phyloP scores from a whole-genome alignment of 1,140 invertebrate genomes.

The Saccostrea cuccullata region DNA sequence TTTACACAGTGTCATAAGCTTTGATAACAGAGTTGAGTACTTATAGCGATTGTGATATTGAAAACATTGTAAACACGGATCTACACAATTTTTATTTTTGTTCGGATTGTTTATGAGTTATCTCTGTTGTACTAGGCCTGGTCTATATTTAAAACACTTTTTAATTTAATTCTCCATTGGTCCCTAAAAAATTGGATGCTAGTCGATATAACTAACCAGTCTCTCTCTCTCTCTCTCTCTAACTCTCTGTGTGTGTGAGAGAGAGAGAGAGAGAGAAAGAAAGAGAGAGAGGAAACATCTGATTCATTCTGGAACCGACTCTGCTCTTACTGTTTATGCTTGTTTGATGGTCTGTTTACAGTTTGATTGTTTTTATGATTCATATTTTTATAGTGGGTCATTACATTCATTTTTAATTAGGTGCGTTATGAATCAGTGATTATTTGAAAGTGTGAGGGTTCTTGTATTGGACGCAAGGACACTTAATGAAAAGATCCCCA shows the following conservation, averaged over 20 bases:
- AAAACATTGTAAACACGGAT: too few species aligned
- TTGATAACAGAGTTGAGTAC: too few species aligned
- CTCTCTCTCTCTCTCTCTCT: neutral
- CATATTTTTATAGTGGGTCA: conserved; percentile 3
- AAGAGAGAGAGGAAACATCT: neutral
- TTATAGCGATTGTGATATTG: too few species aligned
- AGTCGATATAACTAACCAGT: neutral
- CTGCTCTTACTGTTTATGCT: neutral
- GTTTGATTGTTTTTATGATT: conserved; percentile 20
- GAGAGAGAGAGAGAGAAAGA: too few species aligned
- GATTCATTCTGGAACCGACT: neutral
- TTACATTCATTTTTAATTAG: conserved; percentile 11
- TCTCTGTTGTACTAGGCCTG: too few species aligned
- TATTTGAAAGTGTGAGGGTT: neutral
- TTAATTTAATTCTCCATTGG: too few species aligned
- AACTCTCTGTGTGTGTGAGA: too few species aligned
- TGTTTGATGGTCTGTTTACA: conserved; percentile 23
- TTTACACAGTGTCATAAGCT: too few species aligned
- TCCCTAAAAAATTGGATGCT: too few species aligned
- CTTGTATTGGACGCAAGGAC: conserved; percentile 10
- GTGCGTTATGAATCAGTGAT: conserved; percentile 30
- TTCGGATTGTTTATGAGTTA: too few species aligned
- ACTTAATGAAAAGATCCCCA: neutral
- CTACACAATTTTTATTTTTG: too few species aligned
- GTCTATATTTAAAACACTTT: too few species aligned